These are phyloP conservation scores for Myotis vivesi DNA, from an alignment of 2,797 vertebrate species.

Conservation along the genomic window DNA sequence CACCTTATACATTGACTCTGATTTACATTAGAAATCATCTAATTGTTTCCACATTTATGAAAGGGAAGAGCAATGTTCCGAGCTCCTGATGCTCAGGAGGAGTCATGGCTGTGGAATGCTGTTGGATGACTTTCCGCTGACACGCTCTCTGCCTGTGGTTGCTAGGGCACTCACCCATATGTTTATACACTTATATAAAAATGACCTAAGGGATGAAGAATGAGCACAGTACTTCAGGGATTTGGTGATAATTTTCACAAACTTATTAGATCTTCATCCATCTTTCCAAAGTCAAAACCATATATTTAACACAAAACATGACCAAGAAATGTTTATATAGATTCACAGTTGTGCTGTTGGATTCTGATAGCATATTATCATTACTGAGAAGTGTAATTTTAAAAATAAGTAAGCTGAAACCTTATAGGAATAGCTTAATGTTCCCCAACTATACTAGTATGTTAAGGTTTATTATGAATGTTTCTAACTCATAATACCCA, in stretches of 20 bases:
- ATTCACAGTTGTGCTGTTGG: neutral
- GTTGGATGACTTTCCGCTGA: neutral
- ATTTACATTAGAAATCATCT: neutral
- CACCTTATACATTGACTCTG: neutral
- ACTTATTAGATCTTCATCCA: neutral
- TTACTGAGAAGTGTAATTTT: neutral
- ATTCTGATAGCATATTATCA: neutral
- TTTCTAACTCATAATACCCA: neutral
- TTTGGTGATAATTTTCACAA: neutral
- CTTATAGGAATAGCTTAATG: neutral
- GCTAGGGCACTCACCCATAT: neutral
- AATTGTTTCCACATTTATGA: neutral
- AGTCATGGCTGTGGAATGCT: conserved; percentile 42
- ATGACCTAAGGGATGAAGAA: neutral
- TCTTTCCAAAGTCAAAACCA: neutral
- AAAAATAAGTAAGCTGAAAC: neutral
- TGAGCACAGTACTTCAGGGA: neutral
- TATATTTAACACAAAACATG: neutral
- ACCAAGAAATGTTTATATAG: neutral
- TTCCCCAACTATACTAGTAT: neutral
- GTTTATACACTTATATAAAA: conserved; percentile 52
- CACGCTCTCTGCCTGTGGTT: neutral
- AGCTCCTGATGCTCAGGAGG: neutral
- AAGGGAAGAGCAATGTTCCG: neutral
- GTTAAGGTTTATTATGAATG: neutral